These are phyloP conservation scores for Acronicta leporina DNA, from an alignment of 2,888 invertebrate species.

Conservation along the genomic window DNA sequence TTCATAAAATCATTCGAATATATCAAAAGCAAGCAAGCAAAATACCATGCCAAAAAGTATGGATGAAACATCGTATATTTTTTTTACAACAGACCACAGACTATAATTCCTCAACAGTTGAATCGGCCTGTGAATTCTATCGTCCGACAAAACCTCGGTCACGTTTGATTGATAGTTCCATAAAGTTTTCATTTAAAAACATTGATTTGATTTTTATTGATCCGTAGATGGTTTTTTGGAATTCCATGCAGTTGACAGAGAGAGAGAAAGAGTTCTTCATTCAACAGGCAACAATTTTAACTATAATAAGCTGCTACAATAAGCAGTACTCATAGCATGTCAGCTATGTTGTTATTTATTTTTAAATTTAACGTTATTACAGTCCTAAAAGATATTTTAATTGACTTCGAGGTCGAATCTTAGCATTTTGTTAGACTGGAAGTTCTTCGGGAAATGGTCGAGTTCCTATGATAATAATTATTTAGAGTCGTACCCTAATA, in stretches of 20 bases:
- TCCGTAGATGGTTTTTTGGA: slow-evolving; percentile 22
- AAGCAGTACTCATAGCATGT: too few species aligned
- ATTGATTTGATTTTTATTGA: slow-evolving; percentile 33
- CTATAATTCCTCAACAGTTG: slow-evolving; percentile 47
- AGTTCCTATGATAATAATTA: background rate
- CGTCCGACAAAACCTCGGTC: slow-evolving; percentile 41
- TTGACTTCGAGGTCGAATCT: too few species aligned
- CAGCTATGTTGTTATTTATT: too few species aligned
- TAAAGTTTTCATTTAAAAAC: slow-evolving; percentile 44
- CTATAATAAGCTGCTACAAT: too few species aligned
- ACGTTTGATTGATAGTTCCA: slow-evolving; percentile 51
- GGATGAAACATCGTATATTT: slow-evolving; percentile 12
- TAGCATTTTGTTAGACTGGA: background rate
- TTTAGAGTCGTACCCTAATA: too few species aligned
- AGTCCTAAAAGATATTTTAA: too few species aligned
- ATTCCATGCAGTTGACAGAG: background rate
- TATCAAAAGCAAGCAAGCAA: slow-evolving; percentile 16
- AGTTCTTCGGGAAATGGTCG: background rate
- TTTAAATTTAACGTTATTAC: too few species aligned
- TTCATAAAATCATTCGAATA: slow-evolving; percentile 8
- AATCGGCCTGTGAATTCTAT: slow-evolving; percentile 50
- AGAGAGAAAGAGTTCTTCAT: background rate
- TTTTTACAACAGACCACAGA: slow-evolving; percentile 40
- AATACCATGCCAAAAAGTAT: slow-evolving; percentile 20
- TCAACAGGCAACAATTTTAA: background rate